phyloP scores from a whole-genome alignment of 2,888 invertebrate genomes.

The Sphecodes monilicornis region DNA sequence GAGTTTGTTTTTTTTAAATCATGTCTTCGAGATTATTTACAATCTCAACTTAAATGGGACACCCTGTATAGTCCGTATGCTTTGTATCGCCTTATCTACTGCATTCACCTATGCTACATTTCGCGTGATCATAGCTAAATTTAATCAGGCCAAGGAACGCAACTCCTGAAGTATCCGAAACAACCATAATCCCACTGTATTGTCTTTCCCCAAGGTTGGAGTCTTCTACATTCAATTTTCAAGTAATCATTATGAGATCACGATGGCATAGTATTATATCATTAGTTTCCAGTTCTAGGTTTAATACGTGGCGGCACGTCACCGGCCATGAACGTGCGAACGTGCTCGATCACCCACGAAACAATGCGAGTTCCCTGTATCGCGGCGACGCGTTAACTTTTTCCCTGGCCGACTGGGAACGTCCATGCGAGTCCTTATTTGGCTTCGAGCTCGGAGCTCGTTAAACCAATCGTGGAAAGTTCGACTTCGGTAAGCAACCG shows the following conservation, averaged over 20 bases:
- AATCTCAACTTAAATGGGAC: no score
- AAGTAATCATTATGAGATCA: neutral
- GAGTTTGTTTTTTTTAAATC: no score
- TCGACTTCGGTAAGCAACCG: conserved; percentile 19
- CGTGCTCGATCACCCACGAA: conserved; percentile 12
- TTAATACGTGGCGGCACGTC: neutral
- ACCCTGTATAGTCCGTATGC: neutral
- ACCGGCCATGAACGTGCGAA: neutral
- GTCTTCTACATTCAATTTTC: neutral
- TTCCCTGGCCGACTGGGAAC: conserved; percentile 51
- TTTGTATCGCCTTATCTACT: neutral
- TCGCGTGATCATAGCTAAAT: neutral
- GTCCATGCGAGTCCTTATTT: conserved; percentile 49
- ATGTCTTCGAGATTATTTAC: no score
- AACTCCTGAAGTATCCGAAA: neutral
- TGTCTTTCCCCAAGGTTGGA: neutral
- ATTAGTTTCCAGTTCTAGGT: conserved; percentile 1
- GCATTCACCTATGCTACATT: neutral
- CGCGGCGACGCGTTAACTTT: conserved; percentile 33
- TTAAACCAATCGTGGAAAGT: conserved; percentile 56
- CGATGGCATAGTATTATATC: neutral
- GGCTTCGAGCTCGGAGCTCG: conserved; percentile 48
- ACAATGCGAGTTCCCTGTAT: conserved; percentile 10
- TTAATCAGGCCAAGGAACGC: neutral
- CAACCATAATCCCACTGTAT: neutral